A percentile compares a stretch with the other conserved stretches of the same genome.
Evolutionary conservation across 2,888 invertebrate species (phyloP).

Genomic region (Gibbula magus): DNA sequence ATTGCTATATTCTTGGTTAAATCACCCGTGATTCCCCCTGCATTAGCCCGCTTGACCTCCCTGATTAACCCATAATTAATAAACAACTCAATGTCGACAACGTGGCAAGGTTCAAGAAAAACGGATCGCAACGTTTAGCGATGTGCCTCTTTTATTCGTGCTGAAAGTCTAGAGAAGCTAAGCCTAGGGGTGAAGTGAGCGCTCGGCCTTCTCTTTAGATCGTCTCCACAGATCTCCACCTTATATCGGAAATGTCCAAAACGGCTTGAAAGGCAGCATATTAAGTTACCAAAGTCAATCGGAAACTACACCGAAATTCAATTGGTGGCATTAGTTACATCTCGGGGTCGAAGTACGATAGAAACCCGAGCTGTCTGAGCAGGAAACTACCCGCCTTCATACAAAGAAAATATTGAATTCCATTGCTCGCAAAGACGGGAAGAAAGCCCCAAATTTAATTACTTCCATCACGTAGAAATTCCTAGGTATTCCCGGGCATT

Average conservation of each 20-base stretch:
- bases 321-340: slow-evolving; percentile 38
- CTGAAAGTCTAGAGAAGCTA: slow-evolving; percentile 15
- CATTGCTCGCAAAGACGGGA: slow-evolving; percentile 24
- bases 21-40: slow-evolving; percentile 13
- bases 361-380: slow-evolving; percentile 20
- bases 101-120: not conserved
- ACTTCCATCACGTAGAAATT: slow-evolving; percentile 38
- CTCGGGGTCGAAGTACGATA: slow-evolving; percentile 27
- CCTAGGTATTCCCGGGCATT: slow-evolving; percentile 39
- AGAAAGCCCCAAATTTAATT: slow-evolving; percentile 37
- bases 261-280: slow-evolving; percentile 26
- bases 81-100: slow-evolving; percentile 21
- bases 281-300: slow-evolving; percentile 40
- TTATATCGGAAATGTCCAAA: slow-evolving; percentile 27
- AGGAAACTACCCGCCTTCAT: slow-evolving; percentile 14
- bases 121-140: not conserved
- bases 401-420: slow-evolving; percentile 37
- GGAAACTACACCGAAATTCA: slow-evolving; percentile 38
- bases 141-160: not conserved
- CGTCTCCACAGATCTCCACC: not conserved
- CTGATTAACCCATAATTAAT: slow-evolving; percentile 34
- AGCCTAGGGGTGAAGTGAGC: slow-evolving; percentile 5
- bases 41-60: slow-evolving; percentile 20
- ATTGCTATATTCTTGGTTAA: slow-evolving; percentile 16
- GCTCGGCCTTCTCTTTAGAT: not conserved